A percentile compares a stretch with the other conserved stretches of the same genome.
phyloP scores from a whole-genome alignment of 2,888 invertebrate species.

The Ceramica pisi region DNA sequence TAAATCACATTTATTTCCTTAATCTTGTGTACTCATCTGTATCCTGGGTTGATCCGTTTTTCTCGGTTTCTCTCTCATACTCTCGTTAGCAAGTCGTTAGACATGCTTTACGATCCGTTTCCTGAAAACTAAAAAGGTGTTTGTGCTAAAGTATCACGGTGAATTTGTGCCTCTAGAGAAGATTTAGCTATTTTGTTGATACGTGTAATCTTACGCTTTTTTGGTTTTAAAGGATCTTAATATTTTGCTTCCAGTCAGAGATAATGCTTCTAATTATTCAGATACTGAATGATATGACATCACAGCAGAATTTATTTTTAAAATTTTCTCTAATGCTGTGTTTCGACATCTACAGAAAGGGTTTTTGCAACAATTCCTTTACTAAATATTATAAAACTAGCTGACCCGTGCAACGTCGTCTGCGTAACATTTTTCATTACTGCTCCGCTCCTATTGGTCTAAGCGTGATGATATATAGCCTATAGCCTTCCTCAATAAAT shows the following conservation, averaged over 20 bases:
- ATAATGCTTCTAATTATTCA: too few species aligned
- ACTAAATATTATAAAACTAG: too few species aligned
- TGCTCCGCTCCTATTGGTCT: too few species aligned
- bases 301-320: background rate
- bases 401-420: too few species aligned
- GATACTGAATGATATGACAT: too few species aligned
- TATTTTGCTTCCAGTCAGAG: background rate
- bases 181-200: slow-evolving; percentile 15
- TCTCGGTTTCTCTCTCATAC: slow-evolving; percentile 47
- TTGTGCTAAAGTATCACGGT: slow-evolving; percentile 25
- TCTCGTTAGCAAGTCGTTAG: slow-evolving; percentile 58
- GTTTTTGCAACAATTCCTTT: background rate
- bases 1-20: slow-evolving; percentile 56
- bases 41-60: slow-evolving; percentile 48
- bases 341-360: background rate
- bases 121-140: slow-evolving; percentile 52
- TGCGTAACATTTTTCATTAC: too few species aligned
- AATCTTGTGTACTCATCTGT: slow-evolving; percentile 56
- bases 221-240: background rate
- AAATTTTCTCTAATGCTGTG: background rate
- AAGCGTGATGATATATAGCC: too few species aligned
- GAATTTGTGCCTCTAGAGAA: slow-evolving; percentile 11
- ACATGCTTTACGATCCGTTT: slow-evolving; percentile 58
- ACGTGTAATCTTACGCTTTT: background rate
- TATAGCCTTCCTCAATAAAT: too few species aligned